Conservation (phyloP, 2,797 vertebrate species). For the Rhinophrynus dorsalis region DNA sequence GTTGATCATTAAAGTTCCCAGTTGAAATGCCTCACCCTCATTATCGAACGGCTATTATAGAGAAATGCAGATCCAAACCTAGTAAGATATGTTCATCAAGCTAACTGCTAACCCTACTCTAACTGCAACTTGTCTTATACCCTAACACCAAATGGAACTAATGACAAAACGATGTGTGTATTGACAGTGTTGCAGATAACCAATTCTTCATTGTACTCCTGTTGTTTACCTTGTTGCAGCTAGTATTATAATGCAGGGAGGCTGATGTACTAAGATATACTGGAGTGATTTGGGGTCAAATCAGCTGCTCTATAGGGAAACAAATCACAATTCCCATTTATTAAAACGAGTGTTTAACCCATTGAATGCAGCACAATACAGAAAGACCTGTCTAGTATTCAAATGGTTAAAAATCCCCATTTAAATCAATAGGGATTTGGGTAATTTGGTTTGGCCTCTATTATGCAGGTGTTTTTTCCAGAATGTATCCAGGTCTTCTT, state of each 20-base stretch:
- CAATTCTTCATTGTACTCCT: not conserved
- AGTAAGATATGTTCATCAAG: slow-evolving; percentile 39
- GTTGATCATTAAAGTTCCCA: slow-evolving; percentile 51
- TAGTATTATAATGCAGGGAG: not conserved
- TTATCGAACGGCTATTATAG: slow-evolving; percentile 32
- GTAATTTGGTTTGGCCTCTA: too few relatives aligned
- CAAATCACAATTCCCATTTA: too few relatives aligned
- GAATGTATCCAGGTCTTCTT: too few relatives aligned
- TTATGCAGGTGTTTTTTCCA: too few relatives aligned
- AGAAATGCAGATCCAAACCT: not conserved
- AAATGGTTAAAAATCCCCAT: too few relatives aligned
- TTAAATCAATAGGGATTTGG: too few relatives aligned
- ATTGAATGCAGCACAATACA: not conserved
- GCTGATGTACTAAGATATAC: too few relatives aligned
- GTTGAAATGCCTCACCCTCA: slow-evolving; percentile 30
- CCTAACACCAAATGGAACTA: slow-evolving; percentile 5
- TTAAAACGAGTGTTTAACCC: not conserved
- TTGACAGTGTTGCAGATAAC: slow-evolving; percentile 12
- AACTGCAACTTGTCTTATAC: too few relatives aligned
- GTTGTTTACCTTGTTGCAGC: slow-evolving; percentile 13
- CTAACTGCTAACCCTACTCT: too few relatives aligned
- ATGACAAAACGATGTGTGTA: not conserved
- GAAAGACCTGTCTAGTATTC: not conserved
- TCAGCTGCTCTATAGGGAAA: too few relatives aligned
- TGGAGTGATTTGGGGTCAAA: too few relatives aligned